Evolutionary conservation across 2,888 invertebrate genomes (phyloP).

Genomic region (Orthosia gothica): DNA sequence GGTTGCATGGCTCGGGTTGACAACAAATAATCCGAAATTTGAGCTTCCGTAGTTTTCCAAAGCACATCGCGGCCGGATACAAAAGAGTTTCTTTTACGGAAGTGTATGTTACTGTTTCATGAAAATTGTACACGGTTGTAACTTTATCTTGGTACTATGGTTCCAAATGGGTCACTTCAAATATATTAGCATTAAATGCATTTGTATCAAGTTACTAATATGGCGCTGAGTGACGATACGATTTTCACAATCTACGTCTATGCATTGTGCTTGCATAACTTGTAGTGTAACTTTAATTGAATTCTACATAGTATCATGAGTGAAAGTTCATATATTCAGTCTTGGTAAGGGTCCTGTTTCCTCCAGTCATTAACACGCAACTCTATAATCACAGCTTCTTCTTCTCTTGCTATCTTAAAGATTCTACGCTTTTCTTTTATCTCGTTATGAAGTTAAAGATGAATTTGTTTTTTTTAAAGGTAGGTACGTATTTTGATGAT

Average conservation of each 20-base stretch:
- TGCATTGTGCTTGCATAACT: conserved; percentile 57
- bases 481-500: conserved; percentile 75
- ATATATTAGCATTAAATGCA: conserved; percentile 55
- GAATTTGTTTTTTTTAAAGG: conserved; percentile 35
- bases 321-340: conserved; percentile 54
- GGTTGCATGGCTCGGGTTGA: conserved; percentile 69
- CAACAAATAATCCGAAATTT: conserved; percentile 55
- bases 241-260: conserved; percentile 46
- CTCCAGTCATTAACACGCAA: conserved; percentile 85
- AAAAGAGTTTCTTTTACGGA: conserved; percentile 60
- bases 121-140: conserved; percentile 76
- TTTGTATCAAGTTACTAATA: conserved; percentile 63
- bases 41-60: conserved; percentile 81
- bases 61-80: conserved; percentile 85
- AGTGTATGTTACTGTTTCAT: conserved; percentile 76
- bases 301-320: conserved; percentile 62
- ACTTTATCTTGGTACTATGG: conserved; percentile 77
- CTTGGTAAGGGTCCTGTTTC: conserved; percentile 74
- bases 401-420: conserved; percentile 77
- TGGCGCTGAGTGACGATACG: conserved; percentile 53
- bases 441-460: conserved; percentile 65
- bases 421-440: conserved; percentile 75
- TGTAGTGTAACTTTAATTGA: conserved; percentile 47
- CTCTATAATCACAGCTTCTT: conserved; percentile 80
- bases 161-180: conserved; percentile 63